Percentiles rank a stretch among this genome's conserved stretches.
These are phyloP conservation scores for Xiphydria camelus DNA, from an alignment of 2,888 invertebrate genomes.

Conservation along the genomic window DNA sequence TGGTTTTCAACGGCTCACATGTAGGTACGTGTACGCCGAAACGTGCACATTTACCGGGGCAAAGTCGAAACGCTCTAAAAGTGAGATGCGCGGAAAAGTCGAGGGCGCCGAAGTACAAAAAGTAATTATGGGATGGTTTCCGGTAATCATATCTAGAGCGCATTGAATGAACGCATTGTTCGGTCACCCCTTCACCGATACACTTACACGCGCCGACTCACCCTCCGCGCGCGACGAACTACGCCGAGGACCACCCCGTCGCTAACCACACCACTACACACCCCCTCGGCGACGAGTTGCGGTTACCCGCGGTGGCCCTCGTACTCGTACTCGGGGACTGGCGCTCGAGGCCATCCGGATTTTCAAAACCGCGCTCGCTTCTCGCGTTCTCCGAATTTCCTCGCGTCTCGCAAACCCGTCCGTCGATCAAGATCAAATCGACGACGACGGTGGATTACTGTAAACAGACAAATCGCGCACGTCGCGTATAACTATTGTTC, in stretches of 20 bases:
- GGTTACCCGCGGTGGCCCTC: conserved; percentile 27
- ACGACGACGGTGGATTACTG: no score
- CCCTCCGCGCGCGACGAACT: conserved; percentile 19
- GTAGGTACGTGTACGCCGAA: no score
- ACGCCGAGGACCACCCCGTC: conserved; percentile 10
- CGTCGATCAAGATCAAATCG: no score
- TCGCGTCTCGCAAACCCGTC: no score
- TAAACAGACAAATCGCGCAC: no score
- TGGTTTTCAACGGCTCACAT: no score
- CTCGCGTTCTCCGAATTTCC: not conserved
- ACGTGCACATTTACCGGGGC: no score
- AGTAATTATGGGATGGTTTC: conserved; percentile 58
- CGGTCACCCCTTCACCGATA: conserved; percentile 51
- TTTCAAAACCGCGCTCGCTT: conserved; percentile 1
- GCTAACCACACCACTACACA: conserved; percentile 10
- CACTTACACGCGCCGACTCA: conserved; percentile 40
- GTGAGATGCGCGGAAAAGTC: not conserved
- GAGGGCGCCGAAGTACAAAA: conserved; percentile 44
- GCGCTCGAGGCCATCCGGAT: not conserved
- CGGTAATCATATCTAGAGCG: conserved; percentile 57
- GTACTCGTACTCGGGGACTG: conserved; percentile 29
- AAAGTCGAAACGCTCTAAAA: not conserved
- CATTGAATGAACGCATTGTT: conserved; percentile 57
- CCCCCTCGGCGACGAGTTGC: conserved; percentile 18
- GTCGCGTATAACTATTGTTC: no score